A percentile compares a stretch with the other conserved stretches of the same genome.
Conservation (phyloP, 1,140 invertebrate genomes). For the Trachymyrmex cornetzi region DNA sequence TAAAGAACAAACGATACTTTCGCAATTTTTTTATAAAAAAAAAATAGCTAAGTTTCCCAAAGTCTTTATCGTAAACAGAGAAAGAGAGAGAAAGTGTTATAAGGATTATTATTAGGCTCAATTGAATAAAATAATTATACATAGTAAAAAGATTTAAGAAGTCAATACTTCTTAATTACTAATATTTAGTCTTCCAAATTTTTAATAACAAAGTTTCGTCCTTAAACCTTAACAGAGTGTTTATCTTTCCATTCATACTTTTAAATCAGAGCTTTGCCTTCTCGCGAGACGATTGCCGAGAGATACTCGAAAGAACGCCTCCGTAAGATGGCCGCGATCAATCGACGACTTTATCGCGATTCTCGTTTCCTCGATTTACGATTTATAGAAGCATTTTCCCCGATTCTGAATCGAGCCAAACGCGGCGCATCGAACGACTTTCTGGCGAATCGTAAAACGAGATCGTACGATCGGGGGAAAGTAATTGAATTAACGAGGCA, state of each 20-base stretch:
- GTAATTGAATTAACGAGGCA: constrained; percentile 65
- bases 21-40: not conserved
- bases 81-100: too few relatives aligned
- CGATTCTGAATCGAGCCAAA: constrained; percentile 54
- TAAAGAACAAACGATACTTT: not conserved
- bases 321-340: constrained; percentile 28
- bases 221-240: not conserved
- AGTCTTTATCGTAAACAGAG: not conserved
- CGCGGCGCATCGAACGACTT: constrained; percentile 57
- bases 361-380: constrained; percentile 61
- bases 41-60: not conserved
- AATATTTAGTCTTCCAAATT: too few relatives aligned
- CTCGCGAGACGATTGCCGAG: not conserved
- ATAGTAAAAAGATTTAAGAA: too few relatives aligned
- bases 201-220: too few relatives aligned
- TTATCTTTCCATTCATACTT: constrained; percentile 11
- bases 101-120: too few relatives aligned
- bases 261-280: constrained; percentile 7
- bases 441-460: constrained; percentile 55
- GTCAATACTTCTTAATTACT: too few relatives aligned
- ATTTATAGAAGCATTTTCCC: constrained; percentile 58
- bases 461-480: constrained; percentile 55
- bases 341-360: constrained; percentile 60
- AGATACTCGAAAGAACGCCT: not conserved
- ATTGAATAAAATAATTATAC: too few relatives aligned